Evolutionary conservation across 2,888 invertebrate genomes (phyloP), one percentile per base, ranked within the genome.

Genomic region (Drosophila austrosaltans): DNA sequence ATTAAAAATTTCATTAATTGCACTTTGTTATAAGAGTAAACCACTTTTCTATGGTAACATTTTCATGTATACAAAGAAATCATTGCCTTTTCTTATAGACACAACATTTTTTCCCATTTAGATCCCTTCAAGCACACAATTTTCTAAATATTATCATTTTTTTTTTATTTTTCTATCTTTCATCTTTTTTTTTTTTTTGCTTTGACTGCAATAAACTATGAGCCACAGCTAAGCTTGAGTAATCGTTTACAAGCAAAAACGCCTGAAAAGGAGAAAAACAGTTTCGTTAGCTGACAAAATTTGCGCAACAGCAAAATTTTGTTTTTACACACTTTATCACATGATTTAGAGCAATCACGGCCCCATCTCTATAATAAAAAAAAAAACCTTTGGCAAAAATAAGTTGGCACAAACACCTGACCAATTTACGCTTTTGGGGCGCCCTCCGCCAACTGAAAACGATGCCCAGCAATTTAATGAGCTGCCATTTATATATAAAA

Each of bases 391-490:
- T 39, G 10, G 36, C 57, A 36, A 57, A 22, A 57, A 39, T 57
- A 39, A 57, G 32, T 57, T 57, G 57, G 57, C 56, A 67, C 53
- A 53, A 39, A 62, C 72, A 76, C 81, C 83, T 75, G 74, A 65
- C 70, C 89, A 88, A 89, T 88, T 89, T 89, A 69, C 78, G 79
- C 71, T 60, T 48, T 36, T 61, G 28, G 22, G 66, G 36, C 44
- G 40, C 61, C 72, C 76, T 39, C 63, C 77, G 59, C 30, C 67
- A 60, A 62, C 42, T 58, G 72, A 70, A 69, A 87, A 87, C 79
- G 77, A 67, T 75, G 82, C 75, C 75, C 79, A 77, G 79, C 77
- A 77, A 80, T 88, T 88, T 90, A 90, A 90, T 88, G 88, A 90
- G 89, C 82, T 90, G 89, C 82, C 78, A 81, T 90, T 89, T 86